These are phyloP conservation scores for Muscicapa adusta DNA, from an alignment of 2,113 vertebrate genomes.

Conservation along the genomic window DNA sequence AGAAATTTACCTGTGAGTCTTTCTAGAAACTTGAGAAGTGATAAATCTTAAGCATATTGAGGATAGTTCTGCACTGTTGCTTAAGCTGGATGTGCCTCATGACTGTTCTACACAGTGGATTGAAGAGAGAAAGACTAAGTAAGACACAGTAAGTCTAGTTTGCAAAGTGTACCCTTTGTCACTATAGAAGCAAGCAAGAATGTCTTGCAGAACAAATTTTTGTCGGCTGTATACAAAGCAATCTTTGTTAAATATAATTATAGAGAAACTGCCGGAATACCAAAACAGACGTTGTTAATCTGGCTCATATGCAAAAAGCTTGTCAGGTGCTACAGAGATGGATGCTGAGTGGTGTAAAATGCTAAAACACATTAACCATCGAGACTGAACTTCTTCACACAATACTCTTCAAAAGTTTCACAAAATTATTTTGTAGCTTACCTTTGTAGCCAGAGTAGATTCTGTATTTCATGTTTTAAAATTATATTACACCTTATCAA, in stretches of 20 bases:
- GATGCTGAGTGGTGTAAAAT: neutral
- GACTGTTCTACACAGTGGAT: neutral
- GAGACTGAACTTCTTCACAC: neutral
- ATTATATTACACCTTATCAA: neutral
- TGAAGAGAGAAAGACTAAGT: neutral
- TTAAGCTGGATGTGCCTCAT: neutral
- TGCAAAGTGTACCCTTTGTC: neutral
- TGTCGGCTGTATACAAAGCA: neutral
- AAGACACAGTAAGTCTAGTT: neutral
- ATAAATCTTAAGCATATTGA: neutral
- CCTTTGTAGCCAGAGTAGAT: neutral
- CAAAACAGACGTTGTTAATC: neutral
- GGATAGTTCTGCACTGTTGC: neutral
- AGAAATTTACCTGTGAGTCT: neutral
- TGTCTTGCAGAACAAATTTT: neutral
- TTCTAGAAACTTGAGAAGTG: neutral
- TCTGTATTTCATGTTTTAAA: neutral
- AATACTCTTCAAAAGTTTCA: neutral
- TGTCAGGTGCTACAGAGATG: neutral
- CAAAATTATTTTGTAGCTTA: neutral
- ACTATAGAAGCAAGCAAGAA: neutral
- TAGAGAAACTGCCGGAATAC: neutral
- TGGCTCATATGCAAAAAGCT: fast-evolving
- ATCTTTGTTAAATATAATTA: neutral
- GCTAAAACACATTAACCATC: fast-evolving